Evolutionary conservation across 2,113 vertebrate genomes (phyloP).

Genomic region (Geococcyx californianus): DNA sequence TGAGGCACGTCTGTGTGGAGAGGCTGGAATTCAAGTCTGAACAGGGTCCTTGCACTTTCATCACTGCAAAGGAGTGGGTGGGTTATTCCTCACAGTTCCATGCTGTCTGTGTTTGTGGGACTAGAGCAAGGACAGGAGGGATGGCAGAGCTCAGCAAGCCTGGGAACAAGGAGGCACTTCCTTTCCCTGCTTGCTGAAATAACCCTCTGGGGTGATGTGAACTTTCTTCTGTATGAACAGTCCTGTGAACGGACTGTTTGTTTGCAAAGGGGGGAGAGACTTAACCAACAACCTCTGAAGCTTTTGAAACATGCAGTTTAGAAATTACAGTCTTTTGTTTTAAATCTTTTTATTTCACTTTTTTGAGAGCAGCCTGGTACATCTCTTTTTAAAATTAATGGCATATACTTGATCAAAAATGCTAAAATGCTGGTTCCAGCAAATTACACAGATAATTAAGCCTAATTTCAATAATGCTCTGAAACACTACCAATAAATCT

Average conservation of each 20-base stretch:
- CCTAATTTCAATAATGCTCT: conserved; percentile 76
- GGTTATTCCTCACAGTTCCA: not conserved
- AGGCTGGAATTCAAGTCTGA: accelerated
- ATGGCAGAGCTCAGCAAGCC: not conserved
- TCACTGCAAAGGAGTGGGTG: not conserved
- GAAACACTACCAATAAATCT: conserved; percentile 75
- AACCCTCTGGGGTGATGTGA: not conserved
- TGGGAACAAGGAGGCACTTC: not conserved
- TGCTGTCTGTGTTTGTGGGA: not conserved
- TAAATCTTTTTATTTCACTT: not conserved
- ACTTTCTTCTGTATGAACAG: not conserved
- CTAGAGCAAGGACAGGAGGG: not conserved
- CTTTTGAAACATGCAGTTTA: not conserved
- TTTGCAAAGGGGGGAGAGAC: not conserved
- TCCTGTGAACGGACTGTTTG: not conserved
- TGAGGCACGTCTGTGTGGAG: not conserved
- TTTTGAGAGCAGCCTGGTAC: conserved; percentile 47
- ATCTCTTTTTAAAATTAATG: conserved; percentile 74
- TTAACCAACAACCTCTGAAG: not conserved
- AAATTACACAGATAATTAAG: conserved; percentile 81
- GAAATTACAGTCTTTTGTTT: conserved; percentile 5
- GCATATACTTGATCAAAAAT: conserved; percentile 74
- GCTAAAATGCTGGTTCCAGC: conserved; percentile 74
- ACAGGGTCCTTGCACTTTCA: not conserved
- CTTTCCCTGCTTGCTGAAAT: not conserved